Base-by-base conservation (phyloP, 2,113 vertebrate species). In the Opisthocomus hoazin region DNA sequence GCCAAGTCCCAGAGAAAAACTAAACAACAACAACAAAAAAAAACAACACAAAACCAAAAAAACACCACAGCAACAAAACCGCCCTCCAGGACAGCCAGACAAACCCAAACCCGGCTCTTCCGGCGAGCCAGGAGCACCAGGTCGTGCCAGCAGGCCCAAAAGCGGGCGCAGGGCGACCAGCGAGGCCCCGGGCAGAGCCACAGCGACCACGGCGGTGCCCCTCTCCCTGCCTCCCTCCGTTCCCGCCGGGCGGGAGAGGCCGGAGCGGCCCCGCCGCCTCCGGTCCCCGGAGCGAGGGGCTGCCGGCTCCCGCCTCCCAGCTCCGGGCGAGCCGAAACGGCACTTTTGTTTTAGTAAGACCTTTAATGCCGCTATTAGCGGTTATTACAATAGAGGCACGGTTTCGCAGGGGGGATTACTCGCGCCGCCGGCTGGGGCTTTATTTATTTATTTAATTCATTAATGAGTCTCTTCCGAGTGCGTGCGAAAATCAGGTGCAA, bases 21-120 rank as follows among this genome's bases (percentile, higher is more conserved):
- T 50, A 54, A 68, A 32, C 0, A n/a, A n/a, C n/a, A n/a, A n/a
- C n/a, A 14, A 11, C 17, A 34, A 43, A 11, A 0, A 1, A 34
- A 56, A 34, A 54, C 16, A 17, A 46, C 13, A 43, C 29, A 34
- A 15, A 51, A 24, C 9, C 16, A 16, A 46, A 11, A n/a, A n/a
- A n/a, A n/a, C n/a, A n/a, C n/a, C n/a, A n/a, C n/a, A n/a, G n/a
- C 24, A n/a, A 24, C 24, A 54, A 54, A 68, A 32, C 0, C 14
- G 2, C 32, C 22, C 13, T n/a, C 11, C 37, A 58, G 12, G 12
- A 66, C 30, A 30, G 12, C 8, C 5, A 4, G 32, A 53, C 61
- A 15, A 83, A 17, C 4, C 17, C 34, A 34, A 39, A 58, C 13
- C 27, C 56, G 3, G 5, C 56, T 53, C 23, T 57, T 74, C 26